These are phyloP conservation scores for Nannoperca australis DNA, from an alignment of 2,797 vertebrate genomes.

Conservation along the genomic window DNA sequence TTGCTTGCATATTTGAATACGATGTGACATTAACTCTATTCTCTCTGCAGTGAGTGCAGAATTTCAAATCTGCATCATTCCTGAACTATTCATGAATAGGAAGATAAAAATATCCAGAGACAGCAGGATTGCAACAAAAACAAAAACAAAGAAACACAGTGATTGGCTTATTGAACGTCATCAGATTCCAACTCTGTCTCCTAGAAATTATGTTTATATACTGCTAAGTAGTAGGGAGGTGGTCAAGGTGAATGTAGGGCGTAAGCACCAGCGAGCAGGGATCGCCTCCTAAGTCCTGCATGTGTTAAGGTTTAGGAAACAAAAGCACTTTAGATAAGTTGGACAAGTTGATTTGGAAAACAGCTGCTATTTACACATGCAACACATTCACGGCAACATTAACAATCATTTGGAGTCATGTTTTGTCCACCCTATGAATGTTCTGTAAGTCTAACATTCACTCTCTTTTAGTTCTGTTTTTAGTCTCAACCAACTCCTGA, in stretches of 20 bases:
- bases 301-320: neutral
- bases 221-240: no score
- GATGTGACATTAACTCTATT: slow-evolving; percentile 47
- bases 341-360: neutral
- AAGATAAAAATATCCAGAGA: slow-evolving; percentile 24
- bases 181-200: slow-evolving; percentile 3
- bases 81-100: slow-evolving; percentile 23
- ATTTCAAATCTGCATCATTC: slow-evolving; percentile 41
- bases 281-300: neutral
- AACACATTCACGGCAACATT: neutral
- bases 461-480: neutral
- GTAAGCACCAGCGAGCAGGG: neutral
- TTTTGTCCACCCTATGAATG: neutral
- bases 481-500: neutral
- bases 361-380: neutral
- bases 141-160: neutral
- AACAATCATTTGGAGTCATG: neutral
- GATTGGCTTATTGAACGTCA: neutral
- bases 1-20: slow-evolving; percentile 59
- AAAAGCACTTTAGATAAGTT: neutral
- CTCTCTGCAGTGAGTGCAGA: slow-evolving; percentile 32
- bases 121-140: slow-evolving; percentile 14
- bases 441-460: neutral
- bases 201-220: neutral
- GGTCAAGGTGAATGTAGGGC: neutral